Conservation (phyloP, 1,140 invertebrate species). For the Cyclargus thomasi region DNA sequence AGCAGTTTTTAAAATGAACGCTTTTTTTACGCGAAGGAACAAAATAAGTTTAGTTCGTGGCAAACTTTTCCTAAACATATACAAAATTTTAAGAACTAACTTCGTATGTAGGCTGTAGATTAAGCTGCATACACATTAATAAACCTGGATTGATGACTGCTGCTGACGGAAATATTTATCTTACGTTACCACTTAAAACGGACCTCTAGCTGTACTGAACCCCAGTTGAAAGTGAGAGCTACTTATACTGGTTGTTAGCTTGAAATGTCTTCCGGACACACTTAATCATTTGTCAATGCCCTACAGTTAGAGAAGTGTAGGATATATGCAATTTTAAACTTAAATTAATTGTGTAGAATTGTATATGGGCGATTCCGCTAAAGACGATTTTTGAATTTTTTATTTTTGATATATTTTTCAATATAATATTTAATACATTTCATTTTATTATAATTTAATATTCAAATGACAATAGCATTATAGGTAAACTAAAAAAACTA, state of each 20-base stretch:
- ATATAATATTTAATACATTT: no score
- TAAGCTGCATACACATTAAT: slow-evolving; percentile 8
- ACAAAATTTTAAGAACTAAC: background rate
- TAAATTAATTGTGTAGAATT: background rate
- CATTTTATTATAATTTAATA: no score
- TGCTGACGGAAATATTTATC: slow-evolving; percentile 5
- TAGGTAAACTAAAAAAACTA: no score
- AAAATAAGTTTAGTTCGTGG: no score
- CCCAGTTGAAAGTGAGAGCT: background rate
- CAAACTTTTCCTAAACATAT: background rate
- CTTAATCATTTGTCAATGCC: background rate
- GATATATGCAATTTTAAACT: background rate
- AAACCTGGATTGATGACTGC: slow-evolving; percentile 9
- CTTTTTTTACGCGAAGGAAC: no score
- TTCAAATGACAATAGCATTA: no score
- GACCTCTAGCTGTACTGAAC: background rate
- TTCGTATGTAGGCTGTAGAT: background rate
- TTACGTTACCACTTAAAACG: background rate
- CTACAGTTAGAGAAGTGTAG: background rate
- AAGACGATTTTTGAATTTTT: no score
- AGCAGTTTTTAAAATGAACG: no score
- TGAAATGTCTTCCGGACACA: background rate
- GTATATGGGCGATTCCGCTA: no score
- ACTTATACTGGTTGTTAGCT: background rate
- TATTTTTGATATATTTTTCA: no score